Base-by-base conservation (phyloP, 2,113 vertebrate genomes). In the Thomomys bottae region DNA sequence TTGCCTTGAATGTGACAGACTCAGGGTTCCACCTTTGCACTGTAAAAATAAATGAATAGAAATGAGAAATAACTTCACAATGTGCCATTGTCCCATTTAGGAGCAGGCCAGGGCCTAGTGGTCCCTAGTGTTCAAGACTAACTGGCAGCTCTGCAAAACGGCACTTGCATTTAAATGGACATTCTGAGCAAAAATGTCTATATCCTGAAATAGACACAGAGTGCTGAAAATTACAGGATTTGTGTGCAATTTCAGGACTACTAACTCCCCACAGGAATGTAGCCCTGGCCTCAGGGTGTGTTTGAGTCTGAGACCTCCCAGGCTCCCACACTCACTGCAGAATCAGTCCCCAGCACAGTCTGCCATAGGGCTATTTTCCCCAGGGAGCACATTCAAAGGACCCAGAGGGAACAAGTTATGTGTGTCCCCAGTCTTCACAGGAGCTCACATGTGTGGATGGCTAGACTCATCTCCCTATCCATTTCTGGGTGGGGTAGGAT, bases 141-240 rank as follows among this genome's bases (percentile, higher is more conserved):
- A 54, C 14, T 54, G 49, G 49, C 49, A 32, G n/a, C 70, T 2
- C 9, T 10, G 59, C 5, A 2, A 59, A 75, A 36, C 70, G 18
- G 12, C 3, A 4, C 32, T 54, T 7, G 17, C 2, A 3, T 42
- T 67, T 36, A n/a, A n/a, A n/a, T n/a, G 80, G 28, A 28, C 3
- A 2, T 81, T 87, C 82, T 21, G n/a, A 86, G 84, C 30, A 68
- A 8, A 30, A 2, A 80, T 54, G 14, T 17, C 49, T 54, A 54
- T 15, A 42, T 17, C 75, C 59, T 42, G 54, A 92, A 90, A 94
- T 72, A 96, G 88, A 79, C 5, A 0, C 9, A 26, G 40, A 59
- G 38, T 57, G 20, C 36, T 21, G 83, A 71, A 78, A 80, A 92
- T 91, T 83, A 94, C 2, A 93, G 88, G 88, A 34, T 3, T 28